Evolutionary conservation across 2,797 vertebrate genomes (phyloP), one percentile per base, ranked within the genome.

Genomic region (Smutsia gigantea): DNA sequence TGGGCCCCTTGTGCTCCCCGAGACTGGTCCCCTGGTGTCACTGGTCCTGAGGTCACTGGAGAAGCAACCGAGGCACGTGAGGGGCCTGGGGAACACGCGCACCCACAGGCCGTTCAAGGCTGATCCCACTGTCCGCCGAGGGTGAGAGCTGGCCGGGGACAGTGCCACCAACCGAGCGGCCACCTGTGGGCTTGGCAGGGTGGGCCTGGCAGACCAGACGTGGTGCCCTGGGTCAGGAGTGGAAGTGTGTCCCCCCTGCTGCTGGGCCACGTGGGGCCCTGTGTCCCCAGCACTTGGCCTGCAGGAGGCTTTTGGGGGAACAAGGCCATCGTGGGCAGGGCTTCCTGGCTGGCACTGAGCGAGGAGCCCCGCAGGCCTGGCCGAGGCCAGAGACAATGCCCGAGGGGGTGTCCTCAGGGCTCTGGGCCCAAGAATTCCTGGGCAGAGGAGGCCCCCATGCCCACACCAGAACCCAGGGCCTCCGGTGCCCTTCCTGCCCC

Each of bases 101-200:
- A 0, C 98, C 98, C 96, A 98, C 97, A 98, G 98, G 98, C 97
- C 98, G 98, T 98, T 98, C 98, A 98, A 92, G 97, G 97, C 98
- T 98, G 98, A 98, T 98, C 77, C 34, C 42, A 39, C 98, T 98
- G 98, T 98, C 97, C 96, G 98, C 93, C 92, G 90, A 98, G 98
- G 98, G 97, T 86, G 91, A 96, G 94, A 98, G 98, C 98, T 97
- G 98, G 97, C 96, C 96, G 92, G 96, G 96, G 97, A 93, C 83
- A 91, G 95, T 96, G 98, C 96, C 79, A 69, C 89, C 97, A 96
- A 97, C 97, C 94, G 86, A 74, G 64, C 95, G 66, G 82, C 79
- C 90, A 90, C 74, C 82, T 75, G 78, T 81, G 78, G 95, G 42
- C 31, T 94, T 69, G 91, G 59, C 25, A 84, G 74, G n/a, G 85